Conservation (phyloP, 2,888 invertebrate species). For the Pseudolycoriella hygida region DNA sequence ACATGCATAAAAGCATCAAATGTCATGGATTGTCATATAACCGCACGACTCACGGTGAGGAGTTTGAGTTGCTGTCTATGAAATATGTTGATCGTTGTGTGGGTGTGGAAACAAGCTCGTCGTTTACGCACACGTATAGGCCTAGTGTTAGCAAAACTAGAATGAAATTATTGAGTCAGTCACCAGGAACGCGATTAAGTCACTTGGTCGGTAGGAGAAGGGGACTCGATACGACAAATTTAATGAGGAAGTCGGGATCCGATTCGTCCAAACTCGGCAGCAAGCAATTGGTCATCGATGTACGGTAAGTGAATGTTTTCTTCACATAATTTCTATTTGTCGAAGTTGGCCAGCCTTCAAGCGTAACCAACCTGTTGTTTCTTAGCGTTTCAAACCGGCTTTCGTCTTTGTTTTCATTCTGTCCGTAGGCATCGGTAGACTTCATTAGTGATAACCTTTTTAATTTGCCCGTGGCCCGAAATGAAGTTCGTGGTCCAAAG, state of each 20-base stretch:
- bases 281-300: conserved; percentile 43
- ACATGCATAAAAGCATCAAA: conserved; percentile 39
- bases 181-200: conserved; percentile 58
- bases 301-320: conserved; percentile 32
- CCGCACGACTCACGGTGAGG: conserved; percentile 46
- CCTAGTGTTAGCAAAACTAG: conserved; percentile 44
- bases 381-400: too few species aligned
- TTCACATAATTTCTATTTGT: not conserved
- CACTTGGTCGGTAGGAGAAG: conserved; percentile 58
- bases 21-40: conserved; percentile 55
- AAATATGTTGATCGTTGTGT: conserved; percentile 53
- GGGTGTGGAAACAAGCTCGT: conserved; percentile 50
- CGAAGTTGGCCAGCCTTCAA: too few species aligned
- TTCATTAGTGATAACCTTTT: too few species aligned
- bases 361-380: too few species aligned
- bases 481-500: too few species aligned
- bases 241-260: conserved; percentile 32
- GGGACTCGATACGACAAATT: conserved; percentile 54
- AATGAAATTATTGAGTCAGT: conserved; percentile 36
- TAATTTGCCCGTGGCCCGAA: too few species aligned
- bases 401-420: too few species aligned
- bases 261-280: conserved; percentile 17
- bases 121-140: conserved; percentile 26
- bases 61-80: conserved; percentile 44
- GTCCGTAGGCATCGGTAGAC: too few species aligned